Percentiles rank a stretch among this genome's conserved stretches.
phyloP scores from a whole-genome alignment of 92 coral and sea anemone species.

The Epizoanthus illoricatus region DNA sequence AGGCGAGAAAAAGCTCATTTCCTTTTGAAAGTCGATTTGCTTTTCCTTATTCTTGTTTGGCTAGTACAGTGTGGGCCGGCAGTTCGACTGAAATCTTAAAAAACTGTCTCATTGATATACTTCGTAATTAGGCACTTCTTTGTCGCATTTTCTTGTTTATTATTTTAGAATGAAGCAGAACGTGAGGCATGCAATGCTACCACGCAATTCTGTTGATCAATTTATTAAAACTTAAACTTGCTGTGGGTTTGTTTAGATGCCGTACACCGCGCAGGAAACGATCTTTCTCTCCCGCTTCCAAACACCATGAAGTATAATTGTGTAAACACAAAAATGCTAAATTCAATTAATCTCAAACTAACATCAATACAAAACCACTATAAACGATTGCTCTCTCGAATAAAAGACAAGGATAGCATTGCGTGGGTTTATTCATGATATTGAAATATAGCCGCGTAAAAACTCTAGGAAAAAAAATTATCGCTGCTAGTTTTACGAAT shows the following conservation, averaged over 20 bases:
- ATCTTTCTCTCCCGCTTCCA: background rate
- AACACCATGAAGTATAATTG: background rate
- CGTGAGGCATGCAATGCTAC: background rate
- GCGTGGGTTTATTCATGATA: too few relatives aligned
- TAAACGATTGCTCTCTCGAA: too few relatives aligned
- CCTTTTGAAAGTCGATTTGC: background rate
- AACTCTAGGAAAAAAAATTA: too few relatives aligned
- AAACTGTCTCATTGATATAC: too few relatives aligned
- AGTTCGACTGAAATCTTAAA: too few relatives aligned
- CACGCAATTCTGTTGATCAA: background rate
- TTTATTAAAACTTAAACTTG: background rate
- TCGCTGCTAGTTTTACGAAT: too few relatives aligned
- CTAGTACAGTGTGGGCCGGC: too few relatives aligned
- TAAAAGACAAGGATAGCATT: too few relatives aligned
- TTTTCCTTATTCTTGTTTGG: background rate
- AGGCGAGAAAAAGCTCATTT: conserved; percentile 1
- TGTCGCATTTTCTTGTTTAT: background rate
- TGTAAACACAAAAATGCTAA: too few relatives aligned
- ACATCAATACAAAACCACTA: too few relatives aligned
- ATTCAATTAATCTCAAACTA: too few relatives aligned
- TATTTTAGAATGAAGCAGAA: background rate
- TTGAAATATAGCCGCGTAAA: too few relatives aligned
- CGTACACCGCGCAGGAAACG: background rate
- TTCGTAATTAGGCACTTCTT: background rate
- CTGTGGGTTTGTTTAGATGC: background rate